Percentiles rank a stretch among this genome's conserved stretches.
phyloP scores from a whole-genome alignment of 2,797 vertebrate genomes.

The Nasua narica region DNA sequence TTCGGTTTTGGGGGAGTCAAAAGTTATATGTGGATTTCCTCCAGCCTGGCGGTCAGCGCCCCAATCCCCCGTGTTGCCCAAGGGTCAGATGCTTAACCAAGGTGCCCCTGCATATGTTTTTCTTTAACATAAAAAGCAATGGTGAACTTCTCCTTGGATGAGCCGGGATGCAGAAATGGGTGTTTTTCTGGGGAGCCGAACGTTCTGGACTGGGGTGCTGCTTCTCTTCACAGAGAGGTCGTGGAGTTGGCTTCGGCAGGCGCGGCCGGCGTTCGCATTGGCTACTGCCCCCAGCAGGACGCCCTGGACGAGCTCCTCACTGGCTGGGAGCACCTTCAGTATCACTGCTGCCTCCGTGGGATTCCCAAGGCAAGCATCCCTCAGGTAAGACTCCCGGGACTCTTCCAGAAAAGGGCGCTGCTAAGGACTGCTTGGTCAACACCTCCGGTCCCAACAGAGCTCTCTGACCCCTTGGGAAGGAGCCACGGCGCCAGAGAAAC shows the following conservation, averaged over 20 bases:
- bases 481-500: fast-evolving
- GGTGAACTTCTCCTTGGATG: not conserved
- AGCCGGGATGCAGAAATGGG: not conserved
- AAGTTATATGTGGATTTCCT: not conserved
- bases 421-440: not conserved
- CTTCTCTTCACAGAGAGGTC: slow-evolving; percentile 69
- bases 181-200: not conserved
- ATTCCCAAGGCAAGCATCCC: slow-evolving; percentile 70
- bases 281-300: slow-evolving; percentile 85
- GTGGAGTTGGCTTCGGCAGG: slow-evolving; percentile 72
- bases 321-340: slow-evolving; percentile 82
- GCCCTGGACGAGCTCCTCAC: slow-evolving; percentile 82
- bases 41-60: not conserved
- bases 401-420: not conserved
- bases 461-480: not conserved
- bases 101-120: not conserved
- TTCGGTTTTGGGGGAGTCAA: not conserved
- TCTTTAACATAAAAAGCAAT: not conserved
- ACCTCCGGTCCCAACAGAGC: fast-evolving
- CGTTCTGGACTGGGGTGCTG: not conserved
- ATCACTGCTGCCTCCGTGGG: slow-evolving; percentile 81
- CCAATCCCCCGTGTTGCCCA: not conserved
- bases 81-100: not conserved
- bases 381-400: slow-evolving; percentile 68
- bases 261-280: slow-evolving; percentile 71